Base-by-base conservation (phyloP, 2,113 vertebrate genomes). In the Mormyrus iriodes region DNA sequence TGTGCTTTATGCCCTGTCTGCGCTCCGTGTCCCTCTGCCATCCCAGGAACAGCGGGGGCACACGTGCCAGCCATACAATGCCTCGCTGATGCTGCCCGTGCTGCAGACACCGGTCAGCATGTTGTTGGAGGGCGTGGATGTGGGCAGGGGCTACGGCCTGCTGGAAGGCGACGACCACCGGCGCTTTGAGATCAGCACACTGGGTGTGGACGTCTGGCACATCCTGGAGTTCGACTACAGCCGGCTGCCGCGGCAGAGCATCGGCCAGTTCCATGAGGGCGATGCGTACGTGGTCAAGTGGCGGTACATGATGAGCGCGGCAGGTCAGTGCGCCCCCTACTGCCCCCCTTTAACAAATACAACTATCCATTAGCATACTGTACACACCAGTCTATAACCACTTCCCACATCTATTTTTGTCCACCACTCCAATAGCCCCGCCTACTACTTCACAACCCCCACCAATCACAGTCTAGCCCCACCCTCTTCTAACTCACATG, bases 191-290 rank as follows among this genome's bases (percentile, higher is more conserved):
- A 96, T 99, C 55, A 92, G 94, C 93, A 98, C 96, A 0, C 92
- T 95, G 2, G 96, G 96, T 0, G 98, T 98, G 91, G 98, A 99
- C 2, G 98, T 99, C 48, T 99, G 98, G 98, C 98, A 99, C 90
- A 99, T 99, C 92, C 94, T 99, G 89, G 98, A 99, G 93, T 99
- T 99, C 0, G 98, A 99, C 94, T 99, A 99, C 88, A 99, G 98
- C 92, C 95, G 98, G 42, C 95, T 99, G 52, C 98, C 98, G 6
- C 97, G 97, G 8, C 98, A 98, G 95, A 99, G 98, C 95, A 98
- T 99, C 10, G 98, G 98, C 10, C 98, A 99, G 95, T 99, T 99
- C 94, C 98, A 99, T 0, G 98, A 99, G 90, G 98, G 98, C 1
- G 98, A 99, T 7, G 97, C 98, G 0, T 99, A 99, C 0, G 98